Evolutionary conservation across 1,140 invertebrate species (phyloP), one percentile per base, ranked within the genome.

Genomic region (Camponotus floridanus): DNA sequence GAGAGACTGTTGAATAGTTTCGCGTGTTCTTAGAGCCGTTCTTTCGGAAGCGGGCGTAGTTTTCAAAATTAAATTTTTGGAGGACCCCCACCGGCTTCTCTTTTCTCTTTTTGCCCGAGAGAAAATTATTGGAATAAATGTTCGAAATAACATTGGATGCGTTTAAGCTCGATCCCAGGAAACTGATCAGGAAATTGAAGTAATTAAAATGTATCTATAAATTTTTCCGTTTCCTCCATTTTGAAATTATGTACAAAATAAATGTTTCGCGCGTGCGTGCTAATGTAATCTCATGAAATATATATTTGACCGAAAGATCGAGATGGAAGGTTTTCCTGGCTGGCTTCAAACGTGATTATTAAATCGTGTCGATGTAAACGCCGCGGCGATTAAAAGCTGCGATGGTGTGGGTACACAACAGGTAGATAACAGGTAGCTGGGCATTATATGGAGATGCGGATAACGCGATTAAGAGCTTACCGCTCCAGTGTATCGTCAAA

Each of bases 401-500:
- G 61, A 21, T 76, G 26, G 59, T 78, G 55, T 76, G 70, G 42
- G 68, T 87, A 76, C 88, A 76, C 85, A 76, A 89, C 85, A 85
- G 88, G 62, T 87, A 87, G 88, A 87, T 90, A 90, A 89, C 85
- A 70, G 76, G 79, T 78, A 85, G 51, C 85, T 68, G 71, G 79
- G 87, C 73, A 88, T 89, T 89, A 89, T 88, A 88, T 88, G 88
- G 88, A 88, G 86, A 89, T 88, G 79, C 73, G 73, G 87, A 90
- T 90, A 90, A 90, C 88, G 88, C 74, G 88, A 90, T 90, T 90
- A 90, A 89, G 70, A 81, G 80, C 85, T 89, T 89, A 90, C 84
- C 42, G 55, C 48, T 59, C 57, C 42, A 26, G 62, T 64, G 76
- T 80, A 85, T 87, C 74, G 79, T 87, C 74, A 62, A 80, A 68